Evolutionary conservation across 2,888 invertebrate species (phyloP).

Genomic region (Adineta ricciae): DNA sequence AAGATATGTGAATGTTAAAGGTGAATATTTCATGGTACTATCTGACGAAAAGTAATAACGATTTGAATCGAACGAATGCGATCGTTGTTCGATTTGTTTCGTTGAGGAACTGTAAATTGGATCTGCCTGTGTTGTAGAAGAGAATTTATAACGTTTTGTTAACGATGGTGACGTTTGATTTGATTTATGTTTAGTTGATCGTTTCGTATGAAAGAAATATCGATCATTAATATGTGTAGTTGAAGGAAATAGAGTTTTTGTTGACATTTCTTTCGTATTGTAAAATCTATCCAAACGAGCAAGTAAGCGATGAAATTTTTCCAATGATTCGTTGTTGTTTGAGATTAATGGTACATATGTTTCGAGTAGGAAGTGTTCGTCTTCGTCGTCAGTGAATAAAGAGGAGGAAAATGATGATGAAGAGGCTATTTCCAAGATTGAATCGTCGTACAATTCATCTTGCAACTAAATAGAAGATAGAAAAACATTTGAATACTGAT

Average conservation of each 20-base stretch:
- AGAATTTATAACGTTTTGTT: constrained; percentile 9
- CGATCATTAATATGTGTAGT: not conserved
- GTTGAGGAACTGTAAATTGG: not conserved
- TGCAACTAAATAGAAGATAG: not conserved
- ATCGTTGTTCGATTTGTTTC: not conserved
- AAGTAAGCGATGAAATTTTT: not conserved
- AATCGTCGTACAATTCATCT: not conserved
- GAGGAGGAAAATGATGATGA: not conserved
- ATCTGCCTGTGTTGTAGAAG: not conserved
- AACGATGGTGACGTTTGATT: not conserved
- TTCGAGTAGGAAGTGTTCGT: not conserved
- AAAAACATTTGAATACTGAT: too few species aligned
- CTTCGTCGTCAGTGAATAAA: not conserved
- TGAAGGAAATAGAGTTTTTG: not conserved
- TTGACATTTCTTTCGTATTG: not conserved
- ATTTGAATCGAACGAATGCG: not conserved
- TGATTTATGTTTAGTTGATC: not conserved
- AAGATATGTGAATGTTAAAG: not conserved
- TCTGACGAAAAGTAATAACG: not conserved
- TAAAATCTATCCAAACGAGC: not conserved
- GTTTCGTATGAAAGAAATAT: not conserved
- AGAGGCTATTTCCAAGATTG: not conserved
- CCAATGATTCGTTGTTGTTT: not conserved
- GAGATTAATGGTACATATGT: not conserved
- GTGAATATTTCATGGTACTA: not conserved